Evolutionary conservation across 2,797 vertebrate species (phyloP).

Genomic region (Apodemus agrarius): DNA sequence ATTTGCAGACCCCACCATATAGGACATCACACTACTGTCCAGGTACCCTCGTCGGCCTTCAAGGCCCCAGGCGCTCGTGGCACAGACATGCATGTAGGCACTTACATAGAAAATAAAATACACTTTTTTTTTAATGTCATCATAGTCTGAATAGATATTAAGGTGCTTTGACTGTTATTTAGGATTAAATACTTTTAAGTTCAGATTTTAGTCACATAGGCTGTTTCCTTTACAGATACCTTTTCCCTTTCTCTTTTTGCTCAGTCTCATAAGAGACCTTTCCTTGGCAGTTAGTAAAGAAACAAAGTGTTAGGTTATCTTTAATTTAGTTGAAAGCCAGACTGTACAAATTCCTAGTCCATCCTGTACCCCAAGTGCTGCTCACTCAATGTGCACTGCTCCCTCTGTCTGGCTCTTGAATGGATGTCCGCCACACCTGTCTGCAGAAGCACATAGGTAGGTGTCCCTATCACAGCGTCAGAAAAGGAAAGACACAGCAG

Average conservation of each 20-base stretch:
- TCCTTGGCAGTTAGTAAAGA: background rate
- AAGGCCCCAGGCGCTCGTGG: background rate
- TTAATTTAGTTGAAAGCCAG: background rate
- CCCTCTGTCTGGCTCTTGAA: background rate
- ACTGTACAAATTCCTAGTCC: background rate
- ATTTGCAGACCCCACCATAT: too few species aligned
- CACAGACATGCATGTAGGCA: background rate
- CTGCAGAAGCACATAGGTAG: background rate
- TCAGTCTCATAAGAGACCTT: background rate
- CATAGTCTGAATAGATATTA: background rate
- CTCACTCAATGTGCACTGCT: background rate
- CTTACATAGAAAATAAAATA: background rate
- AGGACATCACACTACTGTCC: too few species aligned
- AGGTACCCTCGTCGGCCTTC: background rate
- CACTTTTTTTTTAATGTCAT: background rate
- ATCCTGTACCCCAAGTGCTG: background rate
- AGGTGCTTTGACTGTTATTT: background rate
- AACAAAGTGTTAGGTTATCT: background rate
- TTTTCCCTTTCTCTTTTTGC: background rate
- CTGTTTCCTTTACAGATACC: background rate
- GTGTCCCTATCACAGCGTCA: background rate
- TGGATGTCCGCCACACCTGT: background rate
- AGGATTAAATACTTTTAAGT: conserved; percentile 16
- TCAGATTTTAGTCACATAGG: background rate
- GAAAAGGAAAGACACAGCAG: background rate